Evolutionary conservation across 2,888 invertebrate species (phyloP).

Genomic region (Pandemis corylana): DNA sequence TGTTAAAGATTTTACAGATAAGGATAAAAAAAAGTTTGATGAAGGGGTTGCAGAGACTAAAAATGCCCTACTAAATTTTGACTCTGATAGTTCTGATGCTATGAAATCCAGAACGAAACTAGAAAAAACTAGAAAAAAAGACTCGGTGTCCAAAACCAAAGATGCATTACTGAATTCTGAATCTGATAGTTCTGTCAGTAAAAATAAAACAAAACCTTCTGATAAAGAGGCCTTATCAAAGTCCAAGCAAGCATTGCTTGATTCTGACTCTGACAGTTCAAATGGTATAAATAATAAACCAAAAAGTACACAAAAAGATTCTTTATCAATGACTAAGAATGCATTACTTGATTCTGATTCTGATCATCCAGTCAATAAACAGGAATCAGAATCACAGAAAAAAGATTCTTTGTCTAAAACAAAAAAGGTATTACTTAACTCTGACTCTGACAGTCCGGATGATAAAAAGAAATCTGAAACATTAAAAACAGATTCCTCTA

Average conservation of each 20-base stretch:
- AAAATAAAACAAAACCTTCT: neutral
- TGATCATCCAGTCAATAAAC: neutral
- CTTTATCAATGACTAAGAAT: neutral
- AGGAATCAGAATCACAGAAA: neutral
- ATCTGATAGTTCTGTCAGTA: neutral
- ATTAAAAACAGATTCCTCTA: neutral
- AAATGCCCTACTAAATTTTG: constrained; percentile 50
- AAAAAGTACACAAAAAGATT: neutral
- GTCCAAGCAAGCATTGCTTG: neutral
- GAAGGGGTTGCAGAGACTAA: constrained; percentile 33
- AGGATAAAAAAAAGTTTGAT: constrained; percentile 18
- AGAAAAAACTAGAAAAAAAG: neutral
- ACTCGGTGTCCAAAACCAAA: neutral
- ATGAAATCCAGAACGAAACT: neutral
- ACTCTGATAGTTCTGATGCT: constrained; percentile 44
- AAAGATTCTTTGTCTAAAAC: neutral
- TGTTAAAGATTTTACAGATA: constrained; percentile 7
- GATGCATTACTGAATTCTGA: neutral
- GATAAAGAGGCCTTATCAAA: neutral
- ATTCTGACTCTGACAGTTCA: constrained; percentile 1
- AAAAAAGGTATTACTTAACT: neutral
- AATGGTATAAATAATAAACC: neutral
- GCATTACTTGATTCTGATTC: neutral
- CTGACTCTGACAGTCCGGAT: neutral
- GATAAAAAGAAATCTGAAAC: neutral